Evolutionary conservation across 1,140 invertebrate genomes (phyloP).

Genomic region (Bombus fervidus): DNA sequence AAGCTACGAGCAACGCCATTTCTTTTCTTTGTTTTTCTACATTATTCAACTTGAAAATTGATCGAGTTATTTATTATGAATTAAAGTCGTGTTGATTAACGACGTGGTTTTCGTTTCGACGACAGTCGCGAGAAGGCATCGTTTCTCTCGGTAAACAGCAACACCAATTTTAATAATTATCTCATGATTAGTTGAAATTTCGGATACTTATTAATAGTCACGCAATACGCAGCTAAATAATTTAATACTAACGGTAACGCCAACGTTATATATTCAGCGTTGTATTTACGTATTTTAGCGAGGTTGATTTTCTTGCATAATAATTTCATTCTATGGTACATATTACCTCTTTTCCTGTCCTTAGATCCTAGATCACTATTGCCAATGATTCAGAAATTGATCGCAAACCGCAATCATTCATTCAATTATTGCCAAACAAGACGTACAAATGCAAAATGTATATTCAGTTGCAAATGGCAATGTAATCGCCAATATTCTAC

Average conservation of each 20-base stretch:
- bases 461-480: neutral
- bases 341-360: neutral
- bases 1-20: neutral
- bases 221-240: slow-evolving; percentile 19
- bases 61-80: neutral
- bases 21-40: neutral
- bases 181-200: neutral
- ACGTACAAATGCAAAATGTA: neutral
- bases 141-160: neutral
- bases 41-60: neutral
- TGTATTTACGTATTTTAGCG: neutral
- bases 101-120: no score
- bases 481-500: neutral
- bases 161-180: neutral
- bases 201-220: slow-evolving; percentile 14
- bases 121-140: neutral
- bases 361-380: neutral
- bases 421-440: neutral
- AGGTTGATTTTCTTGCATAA: neutral
- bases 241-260: slow-evolving; percentile 39
- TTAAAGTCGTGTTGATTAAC: neutral
- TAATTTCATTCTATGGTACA: neutral
- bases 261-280: neutral
- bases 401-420: neutral
- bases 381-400: neutral